Evolutionary conservation across 2,888 invertebrate species (phyloP).

Genomic region (Lasioglossum villosulum): DNA sequence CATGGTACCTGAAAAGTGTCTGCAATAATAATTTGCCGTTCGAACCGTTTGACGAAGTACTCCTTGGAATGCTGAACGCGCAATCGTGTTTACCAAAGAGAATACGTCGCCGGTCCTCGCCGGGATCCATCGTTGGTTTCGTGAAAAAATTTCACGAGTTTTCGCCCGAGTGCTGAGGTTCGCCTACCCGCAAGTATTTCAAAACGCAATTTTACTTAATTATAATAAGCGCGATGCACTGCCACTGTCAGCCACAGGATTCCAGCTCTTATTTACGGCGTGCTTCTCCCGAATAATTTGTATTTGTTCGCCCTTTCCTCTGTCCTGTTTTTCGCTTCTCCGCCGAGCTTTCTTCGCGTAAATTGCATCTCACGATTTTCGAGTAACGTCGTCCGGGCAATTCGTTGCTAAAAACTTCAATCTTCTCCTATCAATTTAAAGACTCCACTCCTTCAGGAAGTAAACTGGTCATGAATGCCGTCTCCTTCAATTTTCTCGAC

Average conservation of each 20-base stretch:
- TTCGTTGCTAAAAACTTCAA: too few species aligned
- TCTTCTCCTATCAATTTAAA: too few species aligned
- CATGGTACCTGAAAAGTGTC: neutral
- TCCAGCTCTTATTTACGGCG: conserved; percentile 34
- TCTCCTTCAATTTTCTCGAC: neutral
- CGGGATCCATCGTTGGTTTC: neutral
- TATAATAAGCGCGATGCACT: conserved; percentile 37
- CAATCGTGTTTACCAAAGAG: neutral
- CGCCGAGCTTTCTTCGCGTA: neutral
- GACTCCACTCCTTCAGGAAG: too few species aligned
- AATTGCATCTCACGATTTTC: neutral
- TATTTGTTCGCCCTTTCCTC: conserved; percentile 17
- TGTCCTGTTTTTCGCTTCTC: neutral
- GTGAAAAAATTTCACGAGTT: neutral
- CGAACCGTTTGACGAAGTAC: neutral
- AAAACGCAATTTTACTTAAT: conserved; percentile 37
- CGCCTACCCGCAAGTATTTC: conserved; percentile 19
- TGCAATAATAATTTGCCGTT: conserved; percentile 10
- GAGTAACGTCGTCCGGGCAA: neutral
- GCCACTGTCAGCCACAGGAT: conserved; percentile 30
- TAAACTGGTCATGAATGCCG: too few species aligned
- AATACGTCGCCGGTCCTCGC: too few species aligned
- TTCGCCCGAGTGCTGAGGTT: neutral
- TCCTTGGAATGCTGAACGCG: neutral
- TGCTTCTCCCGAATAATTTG: conserved; percentile 21